Evolutionary conservation across 1,140 invertebrate species (phyloP).

Genomic region (Brachionus manjavacas): DNA sequence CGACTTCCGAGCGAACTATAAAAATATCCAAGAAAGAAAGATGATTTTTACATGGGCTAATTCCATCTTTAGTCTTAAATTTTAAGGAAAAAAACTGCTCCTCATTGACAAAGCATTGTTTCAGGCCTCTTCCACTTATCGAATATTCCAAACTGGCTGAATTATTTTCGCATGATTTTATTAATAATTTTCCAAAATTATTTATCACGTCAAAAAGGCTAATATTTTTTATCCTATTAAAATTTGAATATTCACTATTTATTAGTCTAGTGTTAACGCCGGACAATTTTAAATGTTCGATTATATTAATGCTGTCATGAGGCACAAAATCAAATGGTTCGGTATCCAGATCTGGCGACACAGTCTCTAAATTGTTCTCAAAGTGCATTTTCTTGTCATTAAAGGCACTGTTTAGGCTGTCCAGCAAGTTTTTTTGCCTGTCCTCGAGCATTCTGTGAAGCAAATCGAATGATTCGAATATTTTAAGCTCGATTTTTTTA

Average conservation of each 20-base stretch:
- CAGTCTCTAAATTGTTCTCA: constrained; percentile 51
- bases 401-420: constrained; percentile 56
- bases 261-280: constrained; percentile 56
- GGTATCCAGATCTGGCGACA: constrained; percentile 43
- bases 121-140: constrained; percentile 58
- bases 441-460: constrained; percentile 53
- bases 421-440: constrained; percentile 55
- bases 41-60: not conserved
- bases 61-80: not conserved
- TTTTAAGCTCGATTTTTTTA: constrained; percentile 51
- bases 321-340: not conserved
- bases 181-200: constrained; percentile 51
- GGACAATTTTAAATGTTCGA: constrained; percentile 57
- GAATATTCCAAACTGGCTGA: constrained; percentile 57
- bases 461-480: constrained; percentile 54
- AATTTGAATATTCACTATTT: constrained; percentile 58
- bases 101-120: constrained; percentile 51
- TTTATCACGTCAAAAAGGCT: constrained; percentile 51
- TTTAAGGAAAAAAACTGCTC: constrained; percentile 44
- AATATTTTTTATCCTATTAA: constrained; percentile 51
- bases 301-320: constrained; percentile 45
- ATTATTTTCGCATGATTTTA: constrained; percentile 47
- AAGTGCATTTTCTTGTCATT: constrained; percentile 51
- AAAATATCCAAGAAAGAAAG: not conserved
- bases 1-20: not conserved